phyloP scores from a whole-genome alignment of 2,113 vertebrate genomes.

The Butorides virescens region DNA sequence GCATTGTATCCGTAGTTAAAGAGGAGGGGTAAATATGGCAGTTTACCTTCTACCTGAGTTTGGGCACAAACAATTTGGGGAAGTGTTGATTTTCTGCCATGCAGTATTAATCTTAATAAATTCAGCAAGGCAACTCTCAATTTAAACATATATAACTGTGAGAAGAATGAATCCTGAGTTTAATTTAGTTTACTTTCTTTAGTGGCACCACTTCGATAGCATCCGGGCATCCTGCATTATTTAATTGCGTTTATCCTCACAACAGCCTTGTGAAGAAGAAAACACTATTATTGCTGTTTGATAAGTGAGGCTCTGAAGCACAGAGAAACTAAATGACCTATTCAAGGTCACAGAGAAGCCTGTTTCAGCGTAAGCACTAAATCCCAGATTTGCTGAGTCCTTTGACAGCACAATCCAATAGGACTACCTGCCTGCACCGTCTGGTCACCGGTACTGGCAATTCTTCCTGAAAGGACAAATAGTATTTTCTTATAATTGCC shows the following conservation, averaged over 20 bases:
- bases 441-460: not conserved
- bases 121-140: not conserved
- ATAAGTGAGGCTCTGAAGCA: not conserved
- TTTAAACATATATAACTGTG: not conserved
- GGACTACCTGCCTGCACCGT: not conserved
- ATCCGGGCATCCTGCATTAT: not conserved
- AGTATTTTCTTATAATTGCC: not conserved
- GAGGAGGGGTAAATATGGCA: not conserved
- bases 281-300: not conserved
- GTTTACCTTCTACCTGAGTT: not conserved
- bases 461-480: not conserved
- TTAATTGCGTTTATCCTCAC: constrained; percentile 27
- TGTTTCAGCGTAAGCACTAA: constrained; percentile 18
- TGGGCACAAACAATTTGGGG: not conserved
- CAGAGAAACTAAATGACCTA: not conserved
- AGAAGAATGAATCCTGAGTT: not conserved
- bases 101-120: not conserved
- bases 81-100: not conserved
- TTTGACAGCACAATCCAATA: not conserved
- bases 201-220: not conserved
- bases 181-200: not conserved
- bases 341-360: constrained; percentile 18
- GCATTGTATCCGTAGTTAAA: not conserved
- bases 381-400: constrained; percentile 11
- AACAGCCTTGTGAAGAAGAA: not conserved